Conservation (phyloP, 2,113 vertebrate species). For the Octodon degus region DNA sequence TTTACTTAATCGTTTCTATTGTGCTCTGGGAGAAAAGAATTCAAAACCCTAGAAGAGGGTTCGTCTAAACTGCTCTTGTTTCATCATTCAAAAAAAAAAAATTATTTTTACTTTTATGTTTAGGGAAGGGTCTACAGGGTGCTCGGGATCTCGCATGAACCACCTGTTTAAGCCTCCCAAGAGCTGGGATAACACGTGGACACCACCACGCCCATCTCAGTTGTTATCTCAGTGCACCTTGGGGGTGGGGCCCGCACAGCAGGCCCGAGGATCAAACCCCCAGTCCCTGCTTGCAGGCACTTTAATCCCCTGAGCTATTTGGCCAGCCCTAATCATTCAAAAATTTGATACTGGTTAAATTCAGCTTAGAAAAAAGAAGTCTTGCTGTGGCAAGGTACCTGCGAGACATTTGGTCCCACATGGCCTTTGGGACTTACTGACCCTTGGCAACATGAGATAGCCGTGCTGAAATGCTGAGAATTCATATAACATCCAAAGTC, state of each 20-base stretch:
- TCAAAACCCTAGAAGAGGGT: background rate
- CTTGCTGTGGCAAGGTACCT: background rate
- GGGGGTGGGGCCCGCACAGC: no score
- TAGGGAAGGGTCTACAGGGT: no score
- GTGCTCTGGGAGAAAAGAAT: conserved; percentile 9
- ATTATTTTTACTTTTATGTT: no score
- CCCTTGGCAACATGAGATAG: conserved; percentile 31
- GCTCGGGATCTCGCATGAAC: no score
- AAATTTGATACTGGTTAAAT: conserved; percentile 10
- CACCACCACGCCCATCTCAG: no score
- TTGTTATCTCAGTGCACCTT: no score
- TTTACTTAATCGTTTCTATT: background rate
- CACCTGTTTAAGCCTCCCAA: no score
- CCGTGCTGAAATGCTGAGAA: conserved; percentile 48
- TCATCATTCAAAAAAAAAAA: background rate
- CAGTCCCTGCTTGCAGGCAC: no score
- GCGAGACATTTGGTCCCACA: background rate
- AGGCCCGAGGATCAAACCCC: no score
- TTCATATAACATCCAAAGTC: conserved; percentile 9
- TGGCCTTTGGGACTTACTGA: background rate
- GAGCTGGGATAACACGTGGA: no score
- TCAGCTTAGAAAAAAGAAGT: background rate
- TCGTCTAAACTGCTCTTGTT: background rate
- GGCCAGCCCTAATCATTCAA: background rate
- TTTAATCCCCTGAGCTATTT: no score